Conservation (phyloP, 2,113 vertebrate genomes). For the Gopherus evgoodei region DNA sequence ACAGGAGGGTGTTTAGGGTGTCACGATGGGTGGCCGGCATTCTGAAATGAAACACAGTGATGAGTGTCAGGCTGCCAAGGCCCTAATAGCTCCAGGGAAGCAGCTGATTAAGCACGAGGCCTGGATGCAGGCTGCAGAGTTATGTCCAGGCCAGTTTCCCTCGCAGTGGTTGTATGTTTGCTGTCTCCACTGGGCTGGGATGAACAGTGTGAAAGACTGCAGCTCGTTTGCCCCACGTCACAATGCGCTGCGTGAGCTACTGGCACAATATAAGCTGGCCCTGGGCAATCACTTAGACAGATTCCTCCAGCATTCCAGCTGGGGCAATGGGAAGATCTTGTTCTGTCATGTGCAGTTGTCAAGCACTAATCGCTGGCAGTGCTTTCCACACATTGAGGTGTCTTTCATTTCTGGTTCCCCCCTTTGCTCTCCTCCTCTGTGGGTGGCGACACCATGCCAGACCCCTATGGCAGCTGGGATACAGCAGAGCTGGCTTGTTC, state of each 20-base stretch:
- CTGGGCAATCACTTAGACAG: neutral
- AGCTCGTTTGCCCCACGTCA: neutral
- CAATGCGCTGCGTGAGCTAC: neutral
- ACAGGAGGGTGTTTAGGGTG: too few species aligned
- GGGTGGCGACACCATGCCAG: neutral
- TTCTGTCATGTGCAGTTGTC: neutral
- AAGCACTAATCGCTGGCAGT: neutral
- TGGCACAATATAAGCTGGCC: neutral
- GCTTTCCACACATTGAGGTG: neutral
- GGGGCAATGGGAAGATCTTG: neutral
- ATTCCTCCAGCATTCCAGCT: too few species aligned
- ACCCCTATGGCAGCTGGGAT: neutral
- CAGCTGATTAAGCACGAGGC: neutral
- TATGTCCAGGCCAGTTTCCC: neutral
- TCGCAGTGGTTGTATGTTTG: rapidly evolving
- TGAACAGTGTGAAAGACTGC: neutral
- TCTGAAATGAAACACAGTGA: neutral
- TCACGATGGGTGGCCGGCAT: neutral
- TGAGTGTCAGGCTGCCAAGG: too few species aligned
- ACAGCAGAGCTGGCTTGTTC: neutral
- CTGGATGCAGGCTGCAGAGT: neutral
- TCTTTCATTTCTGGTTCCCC: neutral
- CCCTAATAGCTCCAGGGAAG: neutral
- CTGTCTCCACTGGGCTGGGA: neutral
- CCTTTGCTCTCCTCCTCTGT: neutral